Conservation (phyloP, 2,888 invertebrate species). For the Tetramorium bicarinatum region DNA sequence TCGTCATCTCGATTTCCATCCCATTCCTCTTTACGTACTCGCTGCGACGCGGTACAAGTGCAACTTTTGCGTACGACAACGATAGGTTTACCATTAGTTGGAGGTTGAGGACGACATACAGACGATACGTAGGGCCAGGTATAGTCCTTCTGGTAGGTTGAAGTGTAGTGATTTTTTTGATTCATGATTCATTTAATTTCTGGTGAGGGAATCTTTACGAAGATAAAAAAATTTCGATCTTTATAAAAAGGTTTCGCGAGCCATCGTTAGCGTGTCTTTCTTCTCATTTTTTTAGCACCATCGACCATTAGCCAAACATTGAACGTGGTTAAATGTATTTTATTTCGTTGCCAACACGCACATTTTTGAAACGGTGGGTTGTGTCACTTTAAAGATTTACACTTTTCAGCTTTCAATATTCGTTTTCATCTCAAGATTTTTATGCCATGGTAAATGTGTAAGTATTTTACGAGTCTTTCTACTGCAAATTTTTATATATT, state of each 20-base stretch:
- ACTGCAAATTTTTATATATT: conserved; percentile 3
- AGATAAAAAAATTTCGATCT: neutral
- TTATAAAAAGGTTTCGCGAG: neutral
- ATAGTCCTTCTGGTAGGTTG: conserved; percentile 90
- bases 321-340: neutral
- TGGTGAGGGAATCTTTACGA: neutral
- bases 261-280: neutral
- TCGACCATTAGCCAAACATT: neutral
- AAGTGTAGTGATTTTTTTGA: conserved; percentile 85
- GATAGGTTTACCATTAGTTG: neutral
- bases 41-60: neutral
- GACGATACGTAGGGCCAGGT: conserved; percentile 87
- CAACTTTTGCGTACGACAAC: conserved; percentile 19
- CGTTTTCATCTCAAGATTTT: neutral
- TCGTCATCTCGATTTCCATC: conserved; percentile 41
- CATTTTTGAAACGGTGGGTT: neutral
- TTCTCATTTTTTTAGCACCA: neutral
- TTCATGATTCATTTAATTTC: conserved; percentile 44
- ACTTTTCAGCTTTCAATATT: neutral
- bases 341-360: neutral
- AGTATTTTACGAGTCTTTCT: neutral
- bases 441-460: neutral
- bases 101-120: conserved; percentile 1
- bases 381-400: neutral
- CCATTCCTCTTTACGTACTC: neutral